Evolutionary conservation across 2,888 invertebrate species (phyloP).

Genomic region (Acanthosoma haemorrhoidale): DNA sequence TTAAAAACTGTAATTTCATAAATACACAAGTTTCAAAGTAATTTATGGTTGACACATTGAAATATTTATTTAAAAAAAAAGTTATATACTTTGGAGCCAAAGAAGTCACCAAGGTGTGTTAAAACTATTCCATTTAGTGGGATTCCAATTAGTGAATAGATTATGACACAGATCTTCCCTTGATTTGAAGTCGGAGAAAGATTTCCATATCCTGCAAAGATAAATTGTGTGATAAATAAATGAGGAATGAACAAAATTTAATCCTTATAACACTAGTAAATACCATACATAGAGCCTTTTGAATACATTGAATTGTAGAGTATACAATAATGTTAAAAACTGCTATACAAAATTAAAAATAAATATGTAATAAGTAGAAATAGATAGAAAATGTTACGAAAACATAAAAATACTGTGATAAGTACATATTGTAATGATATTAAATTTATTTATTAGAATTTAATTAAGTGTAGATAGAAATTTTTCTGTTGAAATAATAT

Average conservation of each 20-base stretch:
- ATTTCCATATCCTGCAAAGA: conserved; percentile 74
- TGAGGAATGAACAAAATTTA: neutral
- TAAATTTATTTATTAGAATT: too few relatives aligned
- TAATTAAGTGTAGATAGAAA: too few relatives aligned
- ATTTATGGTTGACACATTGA: too few relatives aligned
- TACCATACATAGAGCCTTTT: neutral
- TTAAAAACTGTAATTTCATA: conserved; percentile 57
- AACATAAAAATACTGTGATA: too few relatives aligned
- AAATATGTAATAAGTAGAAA: too few relatives aligned
- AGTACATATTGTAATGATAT: too few relatives aligned
- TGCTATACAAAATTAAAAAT: too few relatives aligned
- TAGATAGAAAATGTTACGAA: too few relatives aligned
- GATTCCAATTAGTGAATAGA: conserved; percentile 80
- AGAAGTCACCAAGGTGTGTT: conserved; percentile 70
- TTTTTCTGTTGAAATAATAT: too few relatives aligned
- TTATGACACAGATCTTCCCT: conserved; percentile 78
- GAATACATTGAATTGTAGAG: too few relatives aligned
- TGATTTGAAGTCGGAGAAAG: conserved; percentile 75
- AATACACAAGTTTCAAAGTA: too few relatives aligned
- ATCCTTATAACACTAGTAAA: neutral
- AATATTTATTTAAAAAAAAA: neutral
- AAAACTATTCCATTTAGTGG: conserved; percentile 69
- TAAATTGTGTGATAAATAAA: neutral
- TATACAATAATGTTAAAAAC: too few relatives aligned
- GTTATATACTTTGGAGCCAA: conserved; percentile 64